Percentiles rank a stretch among this genome's conserved stretches.
Evolutionary conservation across 2,797 vertebrate species (phyloP).

Genomic region (Remorina albescens): DNA sequence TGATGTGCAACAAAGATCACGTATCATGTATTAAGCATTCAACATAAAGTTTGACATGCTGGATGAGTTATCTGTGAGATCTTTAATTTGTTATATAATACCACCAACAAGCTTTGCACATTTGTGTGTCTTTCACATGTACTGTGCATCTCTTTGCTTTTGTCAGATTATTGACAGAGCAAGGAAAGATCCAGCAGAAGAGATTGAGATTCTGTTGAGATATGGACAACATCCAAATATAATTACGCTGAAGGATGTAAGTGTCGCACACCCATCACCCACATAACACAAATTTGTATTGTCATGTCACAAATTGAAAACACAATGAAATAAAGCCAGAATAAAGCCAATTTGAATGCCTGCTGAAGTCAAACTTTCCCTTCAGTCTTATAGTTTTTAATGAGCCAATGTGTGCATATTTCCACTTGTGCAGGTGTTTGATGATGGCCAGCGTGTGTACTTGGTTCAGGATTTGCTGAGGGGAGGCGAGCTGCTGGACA

Average conservation of each 20-base stretch:
- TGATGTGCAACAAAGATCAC: not conserved
- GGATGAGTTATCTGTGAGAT: not conserved
- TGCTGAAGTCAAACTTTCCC: not conserved
- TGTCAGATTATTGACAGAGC: slow-evolving; percentile 93
- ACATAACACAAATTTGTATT: not conserved
- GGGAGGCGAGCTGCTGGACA: slow-evolving; percentile 94
- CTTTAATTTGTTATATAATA: not conserved
- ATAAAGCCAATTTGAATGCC: not conserved
- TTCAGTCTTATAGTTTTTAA: not conserved
- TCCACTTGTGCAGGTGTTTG: slow-evolving; percentile 88
- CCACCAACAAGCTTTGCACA: not conserved
- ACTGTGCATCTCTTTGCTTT: slow-evolving; percentile 19
- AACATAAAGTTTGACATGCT: not conserved
- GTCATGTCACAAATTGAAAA: not conserved
- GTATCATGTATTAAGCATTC: not conserved
- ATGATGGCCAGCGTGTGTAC: slow-evolving; percentile 91
- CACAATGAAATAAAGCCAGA: too few species aligned
- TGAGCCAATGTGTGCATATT: not conserved
- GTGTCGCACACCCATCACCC: slow-evolving; percentile 58
- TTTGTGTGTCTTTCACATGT: slow-evolving; percentile 1
- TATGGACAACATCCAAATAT: slow-evolving; percentile 98
- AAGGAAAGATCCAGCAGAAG: slow-evolving; percentile 95
- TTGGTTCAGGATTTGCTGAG: slow-evolving; percentile 95
- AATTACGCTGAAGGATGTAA: slow-evolving; percentile 95
- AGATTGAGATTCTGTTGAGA: slow-evolving; percentile 95